Conservation (phyloP, 2,113 vertebrate species). For the Oreamnos americanus region DNA sequence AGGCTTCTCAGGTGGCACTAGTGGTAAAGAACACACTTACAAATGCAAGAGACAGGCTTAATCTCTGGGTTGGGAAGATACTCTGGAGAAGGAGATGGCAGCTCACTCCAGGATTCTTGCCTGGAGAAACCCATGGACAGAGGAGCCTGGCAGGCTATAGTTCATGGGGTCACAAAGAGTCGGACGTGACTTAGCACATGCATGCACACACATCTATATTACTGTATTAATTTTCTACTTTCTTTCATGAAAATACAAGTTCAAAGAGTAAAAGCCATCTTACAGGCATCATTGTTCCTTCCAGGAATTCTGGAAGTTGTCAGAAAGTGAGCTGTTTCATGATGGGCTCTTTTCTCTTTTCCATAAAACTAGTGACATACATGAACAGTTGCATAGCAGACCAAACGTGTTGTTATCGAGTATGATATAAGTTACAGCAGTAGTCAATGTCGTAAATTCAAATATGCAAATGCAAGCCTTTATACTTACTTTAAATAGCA, state of each 20-base stretch:
- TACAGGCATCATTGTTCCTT: neutral
- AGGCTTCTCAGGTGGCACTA: neutral
- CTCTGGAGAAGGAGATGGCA: neutral
- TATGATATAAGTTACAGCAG: neutral
- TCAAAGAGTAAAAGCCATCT: neutral
- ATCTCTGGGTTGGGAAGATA: neutral
- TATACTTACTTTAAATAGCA: conserved; percentile 34
- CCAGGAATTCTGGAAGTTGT: conserved; percentile 12
- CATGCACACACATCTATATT: neutral
- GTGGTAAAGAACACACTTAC: neutral
- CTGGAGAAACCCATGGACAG: neutral
- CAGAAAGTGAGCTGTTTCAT: neutral
- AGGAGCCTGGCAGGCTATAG: neutral
- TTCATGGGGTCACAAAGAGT: neutral
- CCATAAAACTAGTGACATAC: neutral
- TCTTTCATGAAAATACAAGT: neutral
- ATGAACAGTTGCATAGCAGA: neutral
- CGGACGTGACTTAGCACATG: rapidly evolving
- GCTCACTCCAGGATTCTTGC: neutral
- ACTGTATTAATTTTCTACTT: conserved; percentile 15
- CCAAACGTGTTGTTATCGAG: neutral
- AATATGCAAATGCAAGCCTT: neutral
- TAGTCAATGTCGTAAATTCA: neutral
- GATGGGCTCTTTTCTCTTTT: neutral
- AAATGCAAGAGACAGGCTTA: neutral